Evolutionary conservation across 1,140 invertebrate genomes (phyloP), one percentile per base, ranked within the genome.

Genomic region (Caenorhabditis briggsae): DNA sequence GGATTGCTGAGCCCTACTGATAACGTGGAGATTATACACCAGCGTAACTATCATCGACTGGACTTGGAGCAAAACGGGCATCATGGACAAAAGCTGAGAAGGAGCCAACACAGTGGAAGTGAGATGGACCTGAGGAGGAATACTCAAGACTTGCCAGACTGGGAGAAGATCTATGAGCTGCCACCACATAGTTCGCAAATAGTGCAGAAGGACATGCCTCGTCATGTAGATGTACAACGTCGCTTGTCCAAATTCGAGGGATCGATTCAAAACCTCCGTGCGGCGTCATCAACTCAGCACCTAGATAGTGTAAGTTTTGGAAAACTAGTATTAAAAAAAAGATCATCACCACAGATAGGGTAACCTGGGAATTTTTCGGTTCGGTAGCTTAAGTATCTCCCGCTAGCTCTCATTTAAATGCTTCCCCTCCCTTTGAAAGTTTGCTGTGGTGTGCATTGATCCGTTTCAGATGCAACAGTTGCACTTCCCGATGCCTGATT

Each of bases 91-190:
- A 78, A 78, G 20, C 14, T 78, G 8, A 16, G 70, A 8, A 78
- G 70, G 41, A 50, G n/a, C 20, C 65, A 70, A 41, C 70, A 78
- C 14, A 20, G 70, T 20, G 70, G 70, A 50, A 78, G 70, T 78
- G 70, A 78, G 33, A 50, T 78, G 9, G 70, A 78, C 23, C 23
- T 78, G n/a, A 78, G 70, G 70, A 78, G 58, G 12, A 14, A n/a
- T 8, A 23, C 64, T 53, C 84, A n/a, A 89, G 88, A 56, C 12
- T 16, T 90, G 18, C 87, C 87, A 16, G 90, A 90, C 58, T 90
- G 90, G 90, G 90, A 90, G 82, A 90, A 90, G 74, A 90, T 90
- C 83, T 90, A 90, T 85, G 90, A 90, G 41, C 86, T 90, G n/a
- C 90, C 90, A n/a, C 89, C 90, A n/a, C 90, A 90, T 74, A 88